phyloP scores from a whole-genome alignment of 2,888 invertebrate species.

The Phorcus lineatus region DNA sequence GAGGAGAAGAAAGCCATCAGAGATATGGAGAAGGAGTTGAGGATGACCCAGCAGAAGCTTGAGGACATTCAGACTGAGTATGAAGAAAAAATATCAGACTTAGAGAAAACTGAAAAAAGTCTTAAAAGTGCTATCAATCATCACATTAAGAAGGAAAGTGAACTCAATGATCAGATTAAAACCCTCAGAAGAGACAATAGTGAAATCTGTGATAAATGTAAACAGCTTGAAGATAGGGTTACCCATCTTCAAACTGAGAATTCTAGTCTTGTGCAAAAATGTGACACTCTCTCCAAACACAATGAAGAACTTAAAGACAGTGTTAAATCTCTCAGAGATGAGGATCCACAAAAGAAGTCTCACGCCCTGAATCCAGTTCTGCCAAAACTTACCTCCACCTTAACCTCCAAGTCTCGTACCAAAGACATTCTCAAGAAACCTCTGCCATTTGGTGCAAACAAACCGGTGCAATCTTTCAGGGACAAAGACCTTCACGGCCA shows the following conservation, averaged over 20 bases:
- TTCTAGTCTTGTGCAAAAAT: constrained; percentile 29
- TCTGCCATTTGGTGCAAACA: constrained; percentile 17
- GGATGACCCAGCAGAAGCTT: constrained; percentile 54
- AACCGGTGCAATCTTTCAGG: constrained; percentile 9
- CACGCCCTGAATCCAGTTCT: not conserved
- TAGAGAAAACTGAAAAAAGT: constrained; percentile 28
- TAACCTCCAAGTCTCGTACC: not conserved
- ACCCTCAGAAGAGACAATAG: constrained; percentile 26
- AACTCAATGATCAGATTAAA: constrained; percentile 26
- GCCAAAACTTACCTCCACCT: constrained; percentile 14
- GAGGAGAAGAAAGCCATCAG: constrained; percentile 45
- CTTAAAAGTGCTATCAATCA: constrained; percentile 28
- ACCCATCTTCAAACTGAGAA: constrained; percentile 25
- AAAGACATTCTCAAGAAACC: constrained; percentile 12
- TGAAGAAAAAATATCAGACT: constrained; percentile 42
- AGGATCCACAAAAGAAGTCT: constrained; percentile 15
- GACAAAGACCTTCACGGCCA: not conserved
- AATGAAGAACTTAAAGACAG: not conserved
- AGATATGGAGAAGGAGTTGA: constrained; percentile 54
- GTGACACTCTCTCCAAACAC: not conserved
- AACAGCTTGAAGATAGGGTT: constrained; percentile 31
- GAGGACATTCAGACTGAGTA: constrained; percentile 60
- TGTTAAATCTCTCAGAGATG: constrained; percentile 9
- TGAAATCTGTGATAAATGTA: constrained; percentile 29
- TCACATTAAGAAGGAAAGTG: constrained; percentile 23